These are phyloP conservation scores for Parnassius smintheus DNA, from an alignment of 2,888 invertebrate genomes.

Conservation along the genomic window DNA sequence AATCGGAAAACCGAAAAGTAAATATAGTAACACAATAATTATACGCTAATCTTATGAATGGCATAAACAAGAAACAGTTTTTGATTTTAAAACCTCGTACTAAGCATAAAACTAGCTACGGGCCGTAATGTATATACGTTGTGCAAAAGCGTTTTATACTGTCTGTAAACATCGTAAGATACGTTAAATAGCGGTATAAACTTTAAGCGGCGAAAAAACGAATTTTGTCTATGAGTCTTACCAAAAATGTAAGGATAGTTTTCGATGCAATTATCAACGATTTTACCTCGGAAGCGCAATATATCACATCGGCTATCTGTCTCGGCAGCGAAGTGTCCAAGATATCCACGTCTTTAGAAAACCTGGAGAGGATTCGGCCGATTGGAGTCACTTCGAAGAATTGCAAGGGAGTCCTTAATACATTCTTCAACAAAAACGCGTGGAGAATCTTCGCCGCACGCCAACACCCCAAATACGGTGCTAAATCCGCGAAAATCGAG, in stretches of 20 bases:
- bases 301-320: slow-evolving; percentile 84
- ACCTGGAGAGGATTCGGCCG: slow-evolving; percentile 87
- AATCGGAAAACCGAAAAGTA: no score
- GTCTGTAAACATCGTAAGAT: no score
- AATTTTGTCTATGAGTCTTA: neutral
- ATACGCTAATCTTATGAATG: no score
- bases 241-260: no score
- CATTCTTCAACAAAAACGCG: slow-evolving; percentile 79
- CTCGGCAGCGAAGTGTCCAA: slow-evolving; percentile 85
- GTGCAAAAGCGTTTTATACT: no score
- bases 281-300: slow-evolving; percentile 87
- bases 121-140: no score
- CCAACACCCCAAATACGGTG: slow-evolving; percentile 86
- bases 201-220: neutral
- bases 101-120: no score
- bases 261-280: neutral
- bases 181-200: slow-evolving; percentile 14
- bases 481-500: slow-evolving; percentile 85
- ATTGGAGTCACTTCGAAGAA: slow-evolving; percentile 90
- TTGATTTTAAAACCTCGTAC: no score
- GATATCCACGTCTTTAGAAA: slow-evolving; percentile 88
- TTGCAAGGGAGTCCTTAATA: slow-evolving; percentile 85
- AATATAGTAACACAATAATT: no score
- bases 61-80: no score
- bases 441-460: slow-evolving; percentile 84